Evolutionary conservation across 1,140 invertebrate genomes (phyloP).

Genomic region (Drosophila ogumai): DNA sequence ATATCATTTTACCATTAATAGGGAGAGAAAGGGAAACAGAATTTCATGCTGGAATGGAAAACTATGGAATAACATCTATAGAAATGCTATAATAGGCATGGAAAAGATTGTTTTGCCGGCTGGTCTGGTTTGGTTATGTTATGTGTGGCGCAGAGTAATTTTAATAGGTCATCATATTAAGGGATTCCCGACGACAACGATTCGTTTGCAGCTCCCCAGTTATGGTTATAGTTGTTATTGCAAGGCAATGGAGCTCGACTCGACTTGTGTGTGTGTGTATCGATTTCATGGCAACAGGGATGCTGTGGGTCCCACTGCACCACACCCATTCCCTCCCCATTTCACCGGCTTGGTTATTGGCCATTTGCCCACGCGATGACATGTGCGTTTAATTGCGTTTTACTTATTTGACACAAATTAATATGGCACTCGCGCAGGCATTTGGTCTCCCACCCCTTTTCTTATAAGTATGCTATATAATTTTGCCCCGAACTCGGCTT

Average conservation of each 20-base stretch:
- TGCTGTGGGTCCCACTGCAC: not conserved
- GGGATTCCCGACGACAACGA: slow-evolving; percentile 53
- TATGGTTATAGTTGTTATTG: slow-evolving; percentile 47
- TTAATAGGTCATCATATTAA: slow-evolving; percentile 82
- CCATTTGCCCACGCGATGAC: slow-evolving; percentile 72
- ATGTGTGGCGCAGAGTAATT: slow-evolving; percentile 55
- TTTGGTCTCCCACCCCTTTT: slow-evolving; percentile 18
- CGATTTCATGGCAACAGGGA: slow-evolving; percentile 53
- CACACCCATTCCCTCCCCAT: slow-evolving; percentile 4
- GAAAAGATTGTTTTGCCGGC: slow-evolving; percentile 33
- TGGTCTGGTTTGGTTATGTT: slow-evolving; percentile 27
- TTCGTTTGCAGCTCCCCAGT: slow-evolving; percentile 32
- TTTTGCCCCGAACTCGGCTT: slow-evolving; percentile 38
- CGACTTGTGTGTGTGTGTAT: slow-evolving; percentile 46
- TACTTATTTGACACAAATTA: slow-evolving; percentile 83
- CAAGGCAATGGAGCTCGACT: slow-evolving; percentile 1
- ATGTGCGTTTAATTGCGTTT: slow-evolving; percentile 82
- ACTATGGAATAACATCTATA: slow-evolving; percentile 22
- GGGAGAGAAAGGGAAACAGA: slow-evolving; percentile 24
- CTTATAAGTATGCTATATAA: slow-evolving; percentile 71
- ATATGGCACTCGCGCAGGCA: slow-evolving; percentile 51
- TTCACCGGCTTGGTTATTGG: slow-evolving; percentile 60
- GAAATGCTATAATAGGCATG: slow-evolving; percentile 55
- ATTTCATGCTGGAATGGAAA: slow-evolving; percentile 46
- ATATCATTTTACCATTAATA: slow-evolving; percentile 65